Evolutionary conservation across 2,797 vertebrate species (phyloP), one percentile per base, ranked within the genome.

Genomic region (Odontamblyopus lacepedii): DNA sequence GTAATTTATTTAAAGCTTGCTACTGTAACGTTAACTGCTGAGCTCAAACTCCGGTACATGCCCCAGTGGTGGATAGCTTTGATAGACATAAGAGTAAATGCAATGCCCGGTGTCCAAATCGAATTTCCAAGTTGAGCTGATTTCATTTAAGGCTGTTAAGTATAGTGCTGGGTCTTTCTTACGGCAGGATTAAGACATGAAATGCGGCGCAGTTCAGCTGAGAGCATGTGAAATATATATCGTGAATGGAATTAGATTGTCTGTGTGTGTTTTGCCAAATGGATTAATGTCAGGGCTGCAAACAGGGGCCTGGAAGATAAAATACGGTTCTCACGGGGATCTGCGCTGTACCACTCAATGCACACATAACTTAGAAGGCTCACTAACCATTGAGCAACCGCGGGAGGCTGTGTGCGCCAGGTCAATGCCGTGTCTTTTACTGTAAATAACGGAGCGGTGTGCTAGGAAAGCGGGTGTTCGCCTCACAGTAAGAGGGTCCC

Each of bases 271-370:
- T 88, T 86, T 80, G 73, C 74, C 77, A 83, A 90, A 83, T 81
- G 84, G 89, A 82, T 90, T 90, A 91, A 89, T 76, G 78, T 72
- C 80, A 85, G 85, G 73, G 83, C 77, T 57, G 64, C 75, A 67
- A 67, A 85, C 83, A 78, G 77, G 88, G 86, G 85, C 87, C 86
- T 89, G 70, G 80, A 32, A 56, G 75, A 82, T 90, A 81, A 93
- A 91, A 89, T 93, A 92, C 75, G 80, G 82, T 88, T 81, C 93
- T 92, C 90, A 19, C 82, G 89, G 93, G 92, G 85, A 89, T 90
- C 88, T 89, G 92, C 90, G 92, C 86, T 82, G 78, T 85, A 83
- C 86, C 84, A 86, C 91, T 91, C 90, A 81, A 87, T 90, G 90
- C 90, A 91, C 78, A 82, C 85, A 91, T 94, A 92, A 93, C 87